Conservation (phyloP, 2,113 vertebrate species). For the Isurus oxyrinchus region DNA sequence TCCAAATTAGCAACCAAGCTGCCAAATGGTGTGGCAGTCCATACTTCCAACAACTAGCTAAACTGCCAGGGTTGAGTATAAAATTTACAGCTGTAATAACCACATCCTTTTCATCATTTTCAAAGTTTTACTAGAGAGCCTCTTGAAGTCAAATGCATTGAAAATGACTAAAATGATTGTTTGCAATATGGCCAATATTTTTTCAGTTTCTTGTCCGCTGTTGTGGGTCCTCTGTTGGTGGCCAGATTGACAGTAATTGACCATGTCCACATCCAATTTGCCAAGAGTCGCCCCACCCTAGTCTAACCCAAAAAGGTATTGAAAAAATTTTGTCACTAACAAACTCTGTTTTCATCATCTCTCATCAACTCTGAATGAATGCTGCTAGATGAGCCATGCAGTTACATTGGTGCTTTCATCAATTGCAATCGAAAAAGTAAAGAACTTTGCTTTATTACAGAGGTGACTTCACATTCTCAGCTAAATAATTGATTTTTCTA, state of each 20-base stretch:
- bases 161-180: neutral
- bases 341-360: neutral
- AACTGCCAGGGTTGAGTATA: neutral
- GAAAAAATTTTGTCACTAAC: slow-evolving; percentile 17
- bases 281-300: neutral
- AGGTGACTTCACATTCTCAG: slow-evolving; percentile 29
- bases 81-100: slow-evolving; percentile 13
- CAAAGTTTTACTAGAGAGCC: slow-evolving; percentile 21
- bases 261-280: slow-evolving; percentile 29
- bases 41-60: slow-evolving; percentile 1
- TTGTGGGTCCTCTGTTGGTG: neutral
- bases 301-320: neutral
- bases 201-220: slow-evolving; percentile 2
- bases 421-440: slow-evolving; percentile 40
- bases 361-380: slow-evolving; percentile 33
- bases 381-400: slow-evolving; percentile 41
- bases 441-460: slow-evolving; percentile 9
- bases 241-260: neutral
- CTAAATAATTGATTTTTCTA: slow-evolving; percentile 37
- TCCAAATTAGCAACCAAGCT: neutral
- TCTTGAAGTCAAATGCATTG: slow-evolving; percentile 22
- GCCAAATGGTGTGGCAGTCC: neutral
- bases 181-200: neutral
- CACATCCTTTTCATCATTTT: slow-evolving; percentile 28
- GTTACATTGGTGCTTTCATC: slow-evolving; percentile 36